These are phyloP conservation scores for Platalea minor DNA, from an alignment of 2,797 vertebrate genomes.

Conservation along the genomic window DNA sequence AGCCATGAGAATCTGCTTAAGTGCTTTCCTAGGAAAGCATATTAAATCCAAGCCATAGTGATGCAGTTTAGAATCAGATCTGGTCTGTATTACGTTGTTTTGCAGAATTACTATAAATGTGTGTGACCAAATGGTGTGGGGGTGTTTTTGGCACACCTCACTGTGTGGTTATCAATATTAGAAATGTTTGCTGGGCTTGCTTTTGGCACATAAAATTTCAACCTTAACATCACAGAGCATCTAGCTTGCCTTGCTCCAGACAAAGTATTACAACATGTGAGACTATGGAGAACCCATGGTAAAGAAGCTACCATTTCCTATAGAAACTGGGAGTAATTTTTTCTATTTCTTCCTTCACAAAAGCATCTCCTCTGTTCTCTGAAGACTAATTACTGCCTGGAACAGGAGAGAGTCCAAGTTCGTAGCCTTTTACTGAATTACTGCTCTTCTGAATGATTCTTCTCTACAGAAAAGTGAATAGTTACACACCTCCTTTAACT, in stretches of 20 bases:
- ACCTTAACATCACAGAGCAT: background rate
- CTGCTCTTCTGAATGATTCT: background rate
- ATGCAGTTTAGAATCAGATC: background rate
- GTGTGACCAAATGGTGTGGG: background rate
- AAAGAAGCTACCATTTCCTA: background rate
- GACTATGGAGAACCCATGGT: background rate
- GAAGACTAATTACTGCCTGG: background rate
- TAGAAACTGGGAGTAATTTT: background rate
- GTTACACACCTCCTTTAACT: background rate
- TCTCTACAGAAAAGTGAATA: background rate
- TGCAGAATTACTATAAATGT: background rate
- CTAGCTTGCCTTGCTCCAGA: background rate
- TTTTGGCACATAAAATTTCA: background rate
- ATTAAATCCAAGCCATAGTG: background rate
- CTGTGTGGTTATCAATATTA: background rate
- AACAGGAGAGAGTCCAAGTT: background rate
- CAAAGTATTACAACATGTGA: background rate
- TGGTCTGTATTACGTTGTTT: background rate
- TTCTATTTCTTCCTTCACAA: background rate
- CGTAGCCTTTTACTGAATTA: background rate
- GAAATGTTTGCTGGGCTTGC: background rate
- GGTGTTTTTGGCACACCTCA: background rate
- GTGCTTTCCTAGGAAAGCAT: background rate
- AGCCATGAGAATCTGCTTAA: slow-evolving; percentile 14
- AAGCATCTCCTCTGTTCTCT: background rate